phyloP scores from a whole-genome alignment of 2,113 vertebrate species.

The Perca schrenkii region DNA sequence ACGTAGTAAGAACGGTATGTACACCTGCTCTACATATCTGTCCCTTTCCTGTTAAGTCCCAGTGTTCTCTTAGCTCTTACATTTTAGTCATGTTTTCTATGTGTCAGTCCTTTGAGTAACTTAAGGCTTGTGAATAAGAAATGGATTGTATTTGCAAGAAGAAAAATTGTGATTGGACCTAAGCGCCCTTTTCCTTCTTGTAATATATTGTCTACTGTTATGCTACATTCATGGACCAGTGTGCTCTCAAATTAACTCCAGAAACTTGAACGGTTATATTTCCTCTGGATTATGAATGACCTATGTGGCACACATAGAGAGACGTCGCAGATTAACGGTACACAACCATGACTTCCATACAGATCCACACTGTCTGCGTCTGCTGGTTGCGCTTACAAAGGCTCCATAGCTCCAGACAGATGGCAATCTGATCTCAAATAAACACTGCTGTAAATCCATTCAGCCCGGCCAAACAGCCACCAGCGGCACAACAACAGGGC shows the following conservation, averaged over 20 bases:
- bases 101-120: background rate
- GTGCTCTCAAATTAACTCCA: conserved; percentile 20
- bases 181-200: background rate
- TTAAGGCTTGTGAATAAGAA: background rate
- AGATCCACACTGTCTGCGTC: conserved; percentile 44
- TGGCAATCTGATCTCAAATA: conserved; percentile 67
- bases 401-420: conserved; percentile 57
- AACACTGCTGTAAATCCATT: conserved; percentile 64
- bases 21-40: background rate
- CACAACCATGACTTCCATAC: conserved; percentile 28
- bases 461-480: conserved; percentile 57
- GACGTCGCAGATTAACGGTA: conserved; percentile 15
- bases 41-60: background rate
- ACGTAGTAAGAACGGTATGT: no score
- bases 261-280: conserved; percentile 12
- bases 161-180: background rate
- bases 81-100: background rate
- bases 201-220: background rate
- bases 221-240: conserved; percentile 11
- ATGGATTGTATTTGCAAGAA: background rate
- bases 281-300: conserved; percentile 22
- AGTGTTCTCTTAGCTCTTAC: background rate
- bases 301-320: conserved; percentile 27
- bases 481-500: conserved; percentile 65
- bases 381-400: conserved; percentile 7